Evolutionary conservation across 2,113 vertebrate species (phyloP).

Genomic region (Odontesthes bonariensis): DNA sequence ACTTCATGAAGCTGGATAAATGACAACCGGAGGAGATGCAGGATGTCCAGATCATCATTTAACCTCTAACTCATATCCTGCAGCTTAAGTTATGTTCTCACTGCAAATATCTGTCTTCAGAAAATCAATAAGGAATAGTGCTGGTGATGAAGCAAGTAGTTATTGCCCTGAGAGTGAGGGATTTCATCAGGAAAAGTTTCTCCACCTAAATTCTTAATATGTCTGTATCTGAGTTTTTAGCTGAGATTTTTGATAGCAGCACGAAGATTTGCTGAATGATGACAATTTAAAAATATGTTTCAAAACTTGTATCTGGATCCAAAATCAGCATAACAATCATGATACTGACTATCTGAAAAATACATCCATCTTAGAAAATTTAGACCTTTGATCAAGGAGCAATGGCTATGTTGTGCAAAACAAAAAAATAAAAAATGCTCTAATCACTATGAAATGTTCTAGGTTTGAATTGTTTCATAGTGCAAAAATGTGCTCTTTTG

Average conservation of each 20-base stretch:
- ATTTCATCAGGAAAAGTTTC: constrained; percentile 30
- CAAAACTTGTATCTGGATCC: not conserved
- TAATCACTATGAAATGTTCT: too few species aligned
- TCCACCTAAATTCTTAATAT: constrained; percentile 2
- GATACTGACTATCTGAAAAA: not conserved
- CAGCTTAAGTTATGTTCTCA: constrained; percentile 58
- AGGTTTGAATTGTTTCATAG: too few species aligned
- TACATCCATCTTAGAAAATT: too few species aligned
- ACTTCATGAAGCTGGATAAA: constrained; percentile 55
- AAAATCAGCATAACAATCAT: not conserved
- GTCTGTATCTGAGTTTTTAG: not conserved
- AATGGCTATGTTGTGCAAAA: too few species aligned
- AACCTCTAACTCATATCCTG: constrained; percentile 59
- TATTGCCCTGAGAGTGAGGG: constrained; percentile 36
- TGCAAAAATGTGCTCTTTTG: too few species aligned
- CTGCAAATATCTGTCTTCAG: constrained; percentile 49
- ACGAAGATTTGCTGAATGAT: not conserved
- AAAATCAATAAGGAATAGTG: constrained; percentile 57
- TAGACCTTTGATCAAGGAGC: too few species aligned
- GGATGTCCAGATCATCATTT: constrained; percentile 64
- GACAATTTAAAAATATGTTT: not conserved
- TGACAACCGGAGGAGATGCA: constrained; percentile 53
- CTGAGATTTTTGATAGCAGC: not conserved
- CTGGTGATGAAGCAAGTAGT: constrained; percentile 15
- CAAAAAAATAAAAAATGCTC: too few species aligned